These are phyloP conservation scores for Meteorus cinctellus DNA, from an alignment of 2,888 invertebrate species.

Conservation along the genomic window DNA sequence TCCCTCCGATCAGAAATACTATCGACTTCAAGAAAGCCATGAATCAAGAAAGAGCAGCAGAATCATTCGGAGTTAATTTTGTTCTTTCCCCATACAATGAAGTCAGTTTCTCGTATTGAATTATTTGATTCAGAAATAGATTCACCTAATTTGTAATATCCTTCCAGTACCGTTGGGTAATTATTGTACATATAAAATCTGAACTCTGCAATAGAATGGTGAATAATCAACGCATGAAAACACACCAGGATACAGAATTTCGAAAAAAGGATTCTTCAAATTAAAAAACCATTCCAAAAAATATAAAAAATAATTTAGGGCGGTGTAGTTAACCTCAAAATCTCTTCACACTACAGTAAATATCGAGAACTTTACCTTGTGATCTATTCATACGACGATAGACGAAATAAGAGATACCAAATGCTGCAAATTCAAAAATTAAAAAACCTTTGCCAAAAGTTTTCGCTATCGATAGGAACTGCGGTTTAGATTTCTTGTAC, in stretches of 20 bases:
- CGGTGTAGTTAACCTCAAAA: constrained; percentile 53
- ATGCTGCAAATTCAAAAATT: constrained; percentile 77
- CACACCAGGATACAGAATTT: not conserved
- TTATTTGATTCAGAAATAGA: constrained; percentile 72
- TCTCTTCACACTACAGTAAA: constrained; percentile 9
- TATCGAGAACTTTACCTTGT: constrained; percentile 77
- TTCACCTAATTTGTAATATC: constrained; percentile 83
- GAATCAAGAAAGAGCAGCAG: constrained; percentile 63
- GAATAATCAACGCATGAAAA: not conserved
- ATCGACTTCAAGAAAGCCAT: constrained; percentile 70
- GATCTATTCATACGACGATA: constrained; percentile 83
- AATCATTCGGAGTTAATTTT: constrained; percentile 44
- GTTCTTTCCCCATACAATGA: constrained; percentile 77
- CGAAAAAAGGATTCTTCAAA: no score
- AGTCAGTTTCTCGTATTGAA: constrained; percentile 72
- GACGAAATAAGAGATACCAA: constrained; percentile 78
- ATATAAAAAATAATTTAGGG: constrained; percentile 33
- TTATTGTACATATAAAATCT: constrained; percentile 81
- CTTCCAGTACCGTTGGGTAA: constrained; percentile 79
- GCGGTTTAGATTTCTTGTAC: constrained; percentile 75
- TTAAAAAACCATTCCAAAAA: not conserved
- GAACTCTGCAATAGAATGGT: constrained; percentile 77
- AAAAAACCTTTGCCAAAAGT: constrained; percentile 77
- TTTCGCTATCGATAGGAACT: constrained; percentile 68
- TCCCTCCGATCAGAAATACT: constrained; percentile 39